Evolutionary conservation across 2,888 invertebrate species (phyloP).

Genomic region (Eutolmus rufibarbis): DNA sequence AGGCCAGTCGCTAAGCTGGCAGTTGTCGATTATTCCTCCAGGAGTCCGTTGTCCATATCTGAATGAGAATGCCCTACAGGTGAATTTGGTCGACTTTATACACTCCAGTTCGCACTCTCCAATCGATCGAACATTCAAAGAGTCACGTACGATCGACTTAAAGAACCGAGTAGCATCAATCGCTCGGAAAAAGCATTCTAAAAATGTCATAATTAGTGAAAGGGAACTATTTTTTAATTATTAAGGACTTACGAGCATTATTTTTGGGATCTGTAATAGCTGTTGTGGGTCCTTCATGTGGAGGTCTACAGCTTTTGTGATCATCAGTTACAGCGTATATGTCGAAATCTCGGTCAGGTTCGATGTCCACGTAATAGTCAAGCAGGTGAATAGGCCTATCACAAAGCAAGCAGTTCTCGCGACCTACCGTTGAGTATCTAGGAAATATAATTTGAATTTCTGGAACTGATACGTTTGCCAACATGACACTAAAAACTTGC

Average conservation of each 20-base stretch:
- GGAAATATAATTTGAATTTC: background rate
- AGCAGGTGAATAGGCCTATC: constrained; percentile 74
- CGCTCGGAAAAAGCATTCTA: constrained; percentile 86
- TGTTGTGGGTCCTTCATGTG: constrained; percentile 50
- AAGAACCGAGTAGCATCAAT: constrained; percentile 76
- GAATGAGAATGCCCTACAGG: constrained; percentile 80
- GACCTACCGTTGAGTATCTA: constrained; percentile 60
- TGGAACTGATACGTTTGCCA: background rate
- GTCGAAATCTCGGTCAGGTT: constrained; percentile 78
- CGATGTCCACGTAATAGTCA: constrained; percentile 76
- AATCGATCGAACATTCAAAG: constrained; percentile 72
- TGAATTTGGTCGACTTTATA: constrained; percentile 74
- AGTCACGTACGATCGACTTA: constrained; percentile 70
- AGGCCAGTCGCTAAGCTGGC: constrained; percentile 78
- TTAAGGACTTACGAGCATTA: constrained; percentile 50
- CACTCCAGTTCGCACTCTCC: constrained; percentile 85
- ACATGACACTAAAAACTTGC: too few species aligned
- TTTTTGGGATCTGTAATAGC: constrained; percentile 63
- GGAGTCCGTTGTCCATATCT: constrained; percentile 74
- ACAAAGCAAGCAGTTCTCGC: constrained; percentile 80
- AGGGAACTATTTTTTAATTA: background rate
- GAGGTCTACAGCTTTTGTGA: constrained; percentile 63
- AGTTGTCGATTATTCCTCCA: constrained; percentile 75
- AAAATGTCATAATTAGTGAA: constrained; percentile 44
- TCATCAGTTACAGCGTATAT: constrained; percentile 78